Evolutionary conservation across 2,797 vertebrate species (phyloP), one percentile per base, ranked within the genome.

Genomic region (Remorina albescens): DNA sequence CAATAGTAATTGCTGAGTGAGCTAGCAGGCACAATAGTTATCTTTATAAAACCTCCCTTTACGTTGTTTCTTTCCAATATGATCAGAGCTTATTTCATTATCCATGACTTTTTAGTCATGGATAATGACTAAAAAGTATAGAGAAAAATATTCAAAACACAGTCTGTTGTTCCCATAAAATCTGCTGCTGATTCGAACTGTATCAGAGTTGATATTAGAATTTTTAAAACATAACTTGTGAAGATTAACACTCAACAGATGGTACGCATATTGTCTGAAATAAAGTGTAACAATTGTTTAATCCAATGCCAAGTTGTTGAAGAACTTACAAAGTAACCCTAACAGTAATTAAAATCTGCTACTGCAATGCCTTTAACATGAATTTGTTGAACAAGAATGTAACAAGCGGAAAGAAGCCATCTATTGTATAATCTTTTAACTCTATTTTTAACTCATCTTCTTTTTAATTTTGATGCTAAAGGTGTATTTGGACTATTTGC

Each of bases 391-490:
- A 39, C 10, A 47, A 51, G 55, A 57, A 55, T 16, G 1, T 8
- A 56, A 9, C 70, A 74, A 60, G 61, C n/a, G 1, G 6, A 56
- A 9, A 70, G 21, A 47, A 66, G 32, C 62, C 67, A 60, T 78
- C 54, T 82, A 67, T 1, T 54, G 21, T 25, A 15, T 4, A 36
- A n/a, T 62, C 26, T 18, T 26, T 23, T 5, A 11, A 10, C 4
- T 21, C 37, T 18, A 5, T 49, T 36, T 16, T 55, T n/a, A n/a
- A n/a, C n/a, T n/a, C n/a, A n/a, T n/a, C n/a, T 51, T 7, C 4
- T 7, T 18, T 60, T 61, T 44, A 1, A 0, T 36, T 46, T 49
- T 5, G 28, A 6, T 18, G 9, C 41, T 34, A 19, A 19, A 47
- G 46, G 18, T 51, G 8, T 13, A 30, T 11, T 53, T 10, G 1